Base-by-base conservation (phyloP, 2,888 invertebrate genomes). In the Fragum fragum region DNA sequence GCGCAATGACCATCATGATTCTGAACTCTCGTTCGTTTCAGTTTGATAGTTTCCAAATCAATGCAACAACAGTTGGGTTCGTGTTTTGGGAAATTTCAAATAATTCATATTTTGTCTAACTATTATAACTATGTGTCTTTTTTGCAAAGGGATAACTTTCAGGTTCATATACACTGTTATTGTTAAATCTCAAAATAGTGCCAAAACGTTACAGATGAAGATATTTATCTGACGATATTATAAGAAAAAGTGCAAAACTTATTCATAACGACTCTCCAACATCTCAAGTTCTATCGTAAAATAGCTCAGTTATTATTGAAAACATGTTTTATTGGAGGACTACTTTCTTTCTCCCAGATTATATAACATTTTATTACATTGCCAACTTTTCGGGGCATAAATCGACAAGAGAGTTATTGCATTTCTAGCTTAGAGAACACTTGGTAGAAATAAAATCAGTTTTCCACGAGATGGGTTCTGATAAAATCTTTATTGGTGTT, bases 311-410 rank as follows among this genome's bases (percentile, higher is more conserved):
- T 61, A 32, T 14, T 32, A n/a, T 61, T 61, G 32, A 32, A 61
- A 61, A 32, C n/a, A 61, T 21, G 57, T 57, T 61, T 61, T 61
- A 32, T 32, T 28, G n/a, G n/a, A 32, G 32, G 3, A 16, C 29
- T 61, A 32, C 32, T 61, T 32, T 61, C 32, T 29, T 61, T n/a
- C 36, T 32, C 61, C 61, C 29, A 32, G 26, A 32, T 32, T 32
- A n/a, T 61, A 32, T 61, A 61, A 61, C 61, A 61, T n/a, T 61
- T 61, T 32, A 61, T 61, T 61, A 32, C 29, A 32, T n/a, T 3
- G 16, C n/a, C 29, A 29, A 28, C 36, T n/a, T 32, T n/a, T 7
- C 18, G 18, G n/a, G 29, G 16, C 61, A 61, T 61, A 61, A 61
- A 32, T 29, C 29, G 32, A 32, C 61, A 61, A 26, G 7, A 61